These are phyloP conservation scores for Phoxinus dragarum DNA, from an alignment of 2,797 vertebrate genomes.

Conservation along the genomic window DNA sequence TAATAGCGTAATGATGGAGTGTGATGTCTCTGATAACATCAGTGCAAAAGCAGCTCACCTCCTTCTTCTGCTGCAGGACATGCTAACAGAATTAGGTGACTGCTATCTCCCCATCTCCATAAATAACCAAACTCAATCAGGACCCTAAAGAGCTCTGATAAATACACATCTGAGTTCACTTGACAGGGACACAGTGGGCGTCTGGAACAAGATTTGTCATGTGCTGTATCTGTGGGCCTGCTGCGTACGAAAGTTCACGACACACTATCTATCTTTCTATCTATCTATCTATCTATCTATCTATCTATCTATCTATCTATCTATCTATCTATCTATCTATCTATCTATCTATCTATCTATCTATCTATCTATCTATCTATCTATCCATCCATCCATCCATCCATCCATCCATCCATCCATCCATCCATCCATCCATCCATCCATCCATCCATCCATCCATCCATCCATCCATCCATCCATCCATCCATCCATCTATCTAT, in stretches of 20 bases:
- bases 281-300: not conserved
- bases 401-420: too few relatives aligned
- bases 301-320: too few relatives aligned
- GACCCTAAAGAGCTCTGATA: conserved; percentile 57
- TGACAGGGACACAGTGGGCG: conserved; percentile 53
- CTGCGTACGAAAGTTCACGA: not conserved
- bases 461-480: too few relatives aligned
- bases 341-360: not conserved
- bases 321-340: too few relatives aligned
- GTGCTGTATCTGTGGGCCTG: conserved; percentile 17
- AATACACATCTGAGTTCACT: conserved; percentile 55
- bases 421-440: too few relatives aligned
- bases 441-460: not conserved
- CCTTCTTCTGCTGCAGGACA: conserved; percentile 51
- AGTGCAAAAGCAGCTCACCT: conserved; percentile 57
- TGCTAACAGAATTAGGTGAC: conserved; percentile 63
- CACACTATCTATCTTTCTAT: not conserved
- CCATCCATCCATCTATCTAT: not conserved
- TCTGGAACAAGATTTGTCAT: conserved; percentile 50
- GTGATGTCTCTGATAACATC: conserved; percentile 63
- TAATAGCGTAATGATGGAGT: conserved; percentile 78
- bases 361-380: too few relatives aligned
- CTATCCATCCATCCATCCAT: too few relatives aligned
- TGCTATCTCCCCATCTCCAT: conserved; percentile 59
- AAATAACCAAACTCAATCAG: conserved; percentile 64